A percentile compares a stretch with the other conserved stretches of the same genome.
phyloP scores from a whole-genome alignment of 2,888 invertebrate species.

The Masnerella sp. region DNA sequence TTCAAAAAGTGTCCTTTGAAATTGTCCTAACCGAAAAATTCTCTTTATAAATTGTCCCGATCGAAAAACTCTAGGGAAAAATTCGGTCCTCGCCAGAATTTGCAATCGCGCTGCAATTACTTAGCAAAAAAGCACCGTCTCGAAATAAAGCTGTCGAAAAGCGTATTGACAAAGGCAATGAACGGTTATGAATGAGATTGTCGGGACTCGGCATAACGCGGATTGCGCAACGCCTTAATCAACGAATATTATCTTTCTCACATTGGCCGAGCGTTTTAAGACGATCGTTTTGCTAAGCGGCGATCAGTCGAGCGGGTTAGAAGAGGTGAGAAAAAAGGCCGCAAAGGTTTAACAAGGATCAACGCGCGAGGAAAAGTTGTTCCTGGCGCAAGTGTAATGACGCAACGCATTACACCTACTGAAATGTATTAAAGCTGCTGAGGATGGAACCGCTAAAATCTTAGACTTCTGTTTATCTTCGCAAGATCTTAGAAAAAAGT shows the following conservation, averaged over 20 bases:
- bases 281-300: constrained; percentile 44
- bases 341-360: constrained; percentile 40
- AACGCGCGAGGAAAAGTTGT: constrained; percentile 38
- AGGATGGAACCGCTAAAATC: constrained; percentile 33
- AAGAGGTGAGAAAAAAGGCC: constrained; percentile 41
- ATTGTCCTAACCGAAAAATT: no score
- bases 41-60: no score
- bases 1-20: no score
- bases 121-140: neutral
- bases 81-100: no score
- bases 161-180: neutral
- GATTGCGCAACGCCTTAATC: constrained; percentile 54
- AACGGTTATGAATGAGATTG: constrained; percentile 24
- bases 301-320: constrained; percentile 46
- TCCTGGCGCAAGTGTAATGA: constrained; percentile 32
- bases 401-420: constrained; percentile 44
- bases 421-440: constrained; percentile 45
- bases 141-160: neutral
- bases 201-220: constrained; percentile 10
- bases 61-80: no score
- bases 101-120: no score
- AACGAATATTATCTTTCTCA: constrained; percentile 57
- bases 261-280: constrained; percentile 46
- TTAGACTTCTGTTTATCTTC: no score
- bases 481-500: no score